A percentile compares a stretch with the other conserved stretches of the same genome.
Evolutionary conservation across 2,113 vertebrate genomes (phyloP).

Genomic region (Hippolais icterina): DNA sequence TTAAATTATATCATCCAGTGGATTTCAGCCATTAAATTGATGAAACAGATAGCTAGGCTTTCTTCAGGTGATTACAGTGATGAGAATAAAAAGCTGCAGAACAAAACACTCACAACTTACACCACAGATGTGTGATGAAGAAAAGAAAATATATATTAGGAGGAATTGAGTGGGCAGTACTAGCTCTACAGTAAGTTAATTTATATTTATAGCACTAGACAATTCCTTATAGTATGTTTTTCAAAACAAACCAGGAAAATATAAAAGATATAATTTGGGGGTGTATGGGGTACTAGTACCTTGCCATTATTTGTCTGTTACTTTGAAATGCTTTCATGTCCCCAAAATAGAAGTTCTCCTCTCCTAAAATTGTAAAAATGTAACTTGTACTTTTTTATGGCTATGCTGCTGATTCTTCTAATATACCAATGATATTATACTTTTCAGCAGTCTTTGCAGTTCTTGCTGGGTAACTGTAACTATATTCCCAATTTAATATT

Average conservation of each 20-base stretch:
- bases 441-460: conserved; percentile 68
- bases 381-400: conserved; percentile 10
- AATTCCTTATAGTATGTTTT: background rate
- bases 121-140: background rate
- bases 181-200: background rate
- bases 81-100: background rate
- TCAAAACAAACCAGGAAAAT: background rate
- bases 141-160: background rate
- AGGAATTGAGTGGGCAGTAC: background rate
- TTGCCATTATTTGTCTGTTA: background rate
- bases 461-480: conserved; percentile 56
- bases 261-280: background rate
- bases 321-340: conserved; percentile 36
- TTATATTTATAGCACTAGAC: background rate
- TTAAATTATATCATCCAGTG: background rate
- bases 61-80: background rate
- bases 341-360: conserved; percentile 39
- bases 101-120: background rate
- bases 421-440: conserved; percentile 15
- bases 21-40: background rate
- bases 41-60: background rate
- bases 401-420: conserved; percentile 28
- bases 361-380: conserved; percentile 47
- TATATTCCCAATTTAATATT: conserved; percentile 67
- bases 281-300: background rate